Evolutionary conservation across 2,888 invertebrate species (phyloP).

Genomic region (Papilio elwesi): DNA sequence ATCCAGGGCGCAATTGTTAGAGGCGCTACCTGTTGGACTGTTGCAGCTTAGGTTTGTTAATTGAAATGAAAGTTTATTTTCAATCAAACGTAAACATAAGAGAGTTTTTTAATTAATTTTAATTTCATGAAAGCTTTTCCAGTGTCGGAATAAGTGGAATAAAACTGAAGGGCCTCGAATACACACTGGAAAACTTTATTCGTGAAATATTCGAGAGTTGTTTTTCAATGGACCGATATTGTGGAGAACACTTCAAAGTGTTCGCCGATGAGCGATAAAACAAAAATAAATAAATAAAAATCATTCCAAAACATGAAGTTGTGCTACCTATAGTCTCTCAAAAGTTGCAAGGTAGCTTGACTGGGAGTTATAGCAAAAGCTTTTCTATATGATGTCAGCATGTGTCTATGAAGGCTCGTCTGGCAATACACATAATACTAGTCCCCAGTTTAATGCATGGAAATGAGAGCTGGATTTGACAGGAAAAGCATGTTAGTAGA

Average conservation of each 20-base stretch:
- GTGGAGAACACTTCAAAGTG: constrained; percentile 17
- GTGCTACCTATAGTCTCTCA: too few species aligned
- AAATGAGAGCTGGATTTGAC: too few species aligned
- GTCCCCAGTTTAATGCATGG: too few species aligned
- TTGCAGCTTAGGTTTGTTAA: too few species aligned
- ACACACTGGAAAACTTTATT: constrained; percentile 22
- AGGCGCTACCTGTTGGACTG: too few species aligned
- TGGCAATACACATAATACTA: too few species aligned
- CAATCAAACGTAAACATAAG: neutral
- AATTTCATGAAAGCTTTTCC: constrained; percentile 16
- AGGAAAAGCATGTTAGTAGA: too few species aligned
- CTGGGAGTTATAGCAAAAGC: too few species aligned
- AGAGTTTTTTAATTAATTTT: neutral
- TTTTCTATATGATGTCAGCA: too few species aligned
- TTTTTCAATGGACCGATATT: constrained; percentile 21
- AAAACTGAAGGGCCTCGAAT: constrained; percentile 16
- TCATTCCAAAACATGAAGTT: neutral
- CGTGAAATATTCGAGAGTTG: constrained; percentile 14
- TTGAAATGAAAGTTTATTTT: neutral
- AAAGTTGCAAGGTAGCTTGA: too few species aligned
- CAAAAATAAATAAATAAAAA: constrained; percentile 8
- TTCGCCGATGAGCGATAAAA: constrained; percentile 13
- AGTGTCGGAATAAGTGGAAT: constrained; percentile 18
- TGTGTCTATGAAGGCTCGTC: too few species aligned
- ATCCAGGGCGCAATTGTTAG: too few species aligned